These are phyloP conservation scores for Psittacula cyanocephala DNA, from an alignment of 2,113 vertebrate species.

Conservation along the genomic window DNA sequence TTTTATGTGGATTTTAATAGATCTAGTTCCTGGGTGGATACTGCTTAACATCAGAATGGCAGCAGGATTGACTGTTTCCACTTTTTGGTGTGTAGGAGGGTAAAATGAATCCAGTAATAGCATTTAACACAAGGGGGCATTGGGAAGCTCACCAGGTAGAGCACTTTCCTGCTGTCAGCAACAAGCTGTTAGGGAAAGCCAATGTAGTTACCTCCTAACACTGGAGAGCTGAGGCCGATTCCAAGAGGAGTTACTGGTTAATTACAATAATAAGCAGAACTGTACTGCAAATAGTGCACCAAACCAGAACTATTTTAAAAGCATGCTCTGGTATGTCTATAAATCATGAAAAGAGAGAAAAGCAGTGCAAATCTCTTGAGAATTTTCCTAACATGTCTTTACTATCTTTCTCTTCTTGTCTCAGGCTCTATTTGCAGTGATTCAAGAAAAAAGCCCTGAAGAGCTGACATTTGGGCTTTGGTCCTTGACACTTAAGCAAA, in stretches of 20 bases:
- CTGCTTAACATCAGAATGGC: not conserved
- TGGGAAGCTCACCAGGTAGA: not conserved
- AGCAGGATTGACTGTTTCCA: not conserved
- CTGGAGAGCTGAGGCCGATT: not conserved
- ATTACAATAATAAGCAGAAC: not conserved
- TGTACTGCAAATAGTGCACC: not conserved
- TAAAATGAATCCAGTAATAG: not conserved
- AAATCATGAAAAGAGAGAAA: slow-evolving; percentile 13
- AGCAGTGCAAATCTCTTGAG: not conserved
- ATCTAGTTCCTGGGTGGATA: not conserved
- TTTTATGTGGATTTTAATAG: not conserved
- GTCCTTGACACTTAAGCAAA: slow-evolving; percentile 37
- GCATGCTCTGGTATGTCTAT: not conserved
- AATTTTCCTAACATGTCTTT: slow-evolving; percentile 45
- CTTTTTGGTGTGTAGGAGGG: not conserved
- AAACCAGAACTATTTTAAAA: slow-evolving; percentile 11
- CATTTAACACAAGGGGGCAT: not conserved
- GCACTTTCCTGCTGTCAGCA: not conserved
- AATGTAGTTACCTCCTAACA: not conserved
- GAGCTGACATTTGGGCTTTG: slow-evolving; percentile 37
- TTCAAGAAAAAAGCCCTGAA: slow-evolving; percentile 41
- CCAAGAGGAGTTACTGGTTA: not conserved
- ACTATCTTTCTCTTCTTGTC: not conserved
- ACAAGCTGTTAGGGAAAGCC: not conserved
- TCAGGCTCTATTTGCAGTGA: slow-evolving; percentile 9